Base-by-base conservation (phyloP, 2,888 invertebrate species). In the Sisyra nigra region DNA sequence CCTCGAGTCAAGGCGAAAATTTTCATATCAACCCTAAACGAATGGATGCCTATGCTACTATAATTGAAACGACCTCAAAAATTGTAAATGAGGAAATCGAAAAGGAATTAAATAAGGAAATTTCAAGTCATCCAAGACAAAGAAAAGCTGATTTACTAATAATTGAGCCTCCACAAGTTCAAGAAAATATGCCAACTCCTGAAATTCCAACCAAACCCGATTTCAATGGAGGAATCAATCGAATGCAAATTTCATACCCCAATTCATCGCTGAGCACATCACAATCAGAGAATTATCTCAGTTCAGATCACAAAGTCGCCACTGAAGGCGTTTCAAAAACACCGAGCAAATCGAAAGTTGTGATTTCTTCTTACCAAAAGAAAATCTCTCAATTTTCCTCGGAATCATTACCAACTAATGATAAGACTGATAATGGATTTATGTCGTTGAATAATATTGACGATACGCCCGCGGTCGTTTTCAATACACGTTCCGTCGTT, bases 401-500 rank as follows among this genome's bases (percentile, higher is more conserved):
- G 31, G 54, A 55, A 39, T 42, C 48, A 14, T 51, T 54, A 34
- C 35, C 8, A 4, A 44, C 42, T 33, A n/a, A n/a, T n/a, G 53
- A 55, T 32, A 41, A 42, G 42, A 42, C 42, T 42, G 56, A 56
- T 41, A 48, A 52, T 43, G 50, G 53, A 13, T 62, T 58, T 47
- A 59, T 57, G 44, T 62, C 62, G 1, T 48, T 63, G 24, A 61
- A 57, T 17, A 59, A 62, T 42, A 53, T 53, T 10, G 48, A 48
- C 8, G 52, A 54, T 14, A 49, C 51, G 39, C 10, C 40, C 13
- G 14, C 40, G 58, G 64, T 55, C 60, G 19, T 68, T 65, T 53
- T 59, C 66, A 24, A 64, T 68, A 48, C 73, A 38, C 30, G 71
- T 57, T 69, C 74, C 15, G 71, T 81, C 17, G 71, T 76, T 41